Evolutionary conservation across 2,888 invertebrate species (phyloP), one percentile per base, ranked within the genome.

Genomic region (Urechis unicinctus): DNA sequence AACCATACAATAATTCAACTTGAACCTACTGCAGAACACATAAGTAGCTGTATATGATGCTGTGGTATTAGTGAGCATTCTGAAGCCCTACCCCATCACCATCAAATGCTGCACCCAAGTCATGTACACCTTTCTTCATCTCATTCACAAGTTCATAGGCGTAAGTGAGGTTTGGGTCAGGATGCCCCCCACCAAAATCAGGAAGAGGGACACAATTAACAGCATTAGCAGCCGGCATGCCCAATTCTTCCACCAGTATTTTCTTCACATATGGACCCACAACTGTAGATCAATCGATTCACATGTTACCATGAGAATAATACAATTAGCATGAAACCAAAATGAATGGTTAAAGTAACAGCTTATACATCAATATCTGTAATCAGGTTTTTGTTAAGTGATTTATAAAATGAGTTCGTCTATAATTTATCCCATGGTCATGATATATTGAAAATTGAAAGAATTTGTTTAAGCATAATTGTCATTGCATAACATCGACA

Each of bases 21-120:
- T n/a, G n/a, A n/a, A n/a, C n/a, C n/a, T n/a, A n/a, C n/a, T 21
- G n/a, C 6, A 31, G 9, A 6, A 48, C 9, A 48, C 9, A 48
- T 21, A 6, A 6, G 21, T 13, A 45, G 6, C 6, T 45, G 45
- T 6, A 6, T 6, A 6, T 45, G 22, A 13, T 13, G 6, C 21
- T 45, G 22, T 6, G 6, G 21, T 17, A 13, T 17, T 21, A 6
- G 22, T 13, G 45, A 17, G 21, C 45, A 9, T 13, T 13, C 13
- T 13, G 6, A 6, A 21, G 21, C 6, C 78, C 69, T 69, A 84
- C 85, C 59, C 98, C 98, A 79, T 99, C 98, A 0, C 98, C 98
- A 81, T 99, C 98, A 77, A 98, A 99, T 24, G 98, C 98, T 1
- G 94, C 96, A 9, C 98, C 98, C 67, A 91, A 83, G 70, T 87